Percentiles rank a stretch among this genome's conserved stretches.
Evolutionary conservation across 2,797 vertebrate species (phyloP).

Genomic region (Sebastes taczanowskii): DNA sequence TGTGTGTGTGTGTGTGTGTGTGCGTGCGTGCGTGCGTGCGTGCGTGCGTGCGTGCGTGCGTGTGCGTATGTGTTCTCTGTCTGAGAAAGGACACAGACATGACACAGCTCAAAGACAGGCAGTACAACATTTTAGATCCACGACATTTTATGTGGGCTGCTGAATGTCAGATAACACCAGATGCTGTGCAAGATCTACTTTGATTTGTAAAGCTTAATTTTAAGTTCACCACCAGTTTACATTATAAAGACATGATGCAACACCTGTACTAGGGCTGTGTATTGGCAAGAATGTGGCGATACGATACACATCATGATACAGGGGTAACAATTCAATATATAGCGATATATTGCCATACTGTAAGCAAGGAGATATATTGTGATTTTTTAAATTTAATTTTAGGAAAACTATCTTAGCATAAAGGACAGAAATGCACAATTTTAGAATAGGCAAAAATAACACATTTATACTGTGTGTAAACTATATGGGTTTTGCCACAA

Average conservation of each 20-base stretch:
- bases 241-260: background rate
- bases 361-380: no score
- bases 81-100: background rate
- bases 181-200: background rate
- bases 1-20: rapidly evolving
- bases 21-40: no score
- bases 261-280: background rate
- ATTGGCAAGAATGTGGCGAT: no score
- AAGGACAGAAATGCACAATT: no score
- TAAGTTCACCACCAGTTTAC: background rate
- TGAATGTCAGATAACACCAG: background rate
- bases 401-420: no score
- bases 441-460: no score
- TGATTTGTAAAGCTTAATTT: background rate
- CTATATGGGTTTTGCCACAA: rapidly evolving
- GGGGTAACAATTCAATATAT: no score
- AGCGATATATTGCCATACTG: no score
- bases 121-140: background rate
- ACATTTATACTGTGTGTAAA: no score
- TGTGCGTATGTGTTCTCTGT: background rate
- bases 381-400: no score
- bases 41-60: no score
- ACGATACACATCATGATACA: no score
- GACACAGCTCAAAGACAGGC: constrained; percentile 3
- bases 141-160: background rate